Percentiles rank a stretch among this genome's conserved stretches.
phyloP scores from a whole-genome alignment of 2,888 invertebrate genomes.

The Lordiphosa andalusiaca region DNA sequence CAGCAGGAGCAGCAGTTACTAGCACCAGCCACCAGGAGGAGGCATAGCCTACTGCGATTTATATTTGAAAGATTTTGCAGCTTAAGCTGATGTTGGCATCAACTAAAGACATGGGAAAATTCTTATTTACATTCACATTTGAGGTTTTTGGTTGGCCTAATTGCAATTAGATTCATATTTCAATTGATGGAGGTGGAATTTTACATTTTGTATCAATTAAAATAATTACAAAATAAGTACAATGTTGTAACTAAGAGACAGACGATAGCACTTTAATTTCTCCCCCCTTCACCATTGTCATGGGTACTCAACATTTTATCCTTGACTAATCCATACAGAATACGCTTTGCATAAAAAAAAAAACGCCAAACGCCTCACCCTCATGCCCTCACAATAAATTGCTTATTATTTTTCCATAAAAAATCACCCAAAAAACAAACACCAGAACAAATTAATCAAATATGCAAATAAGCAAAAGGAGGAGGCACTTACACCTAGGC shows the following conservation, averaged over 20 bases:
- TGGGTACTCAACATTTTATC: constrained; percentile 4
- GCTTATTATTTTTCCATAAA: constrained; percentile 71
- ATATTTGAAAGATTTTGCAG: constrained; percentile 21
- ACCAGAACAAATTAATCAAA: constrained; percentile 69
- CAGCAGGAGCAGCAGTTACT: constrained; percentile 6
- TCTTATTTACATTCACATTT: constrained; percentile 39
- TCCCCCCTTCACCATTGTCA: not conserved
- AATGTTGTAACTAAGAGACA: no score
- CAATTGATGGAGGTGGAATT: no score
- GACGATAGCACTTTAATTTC: no score
- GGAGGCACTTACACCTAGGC: constrained; percentile 18
- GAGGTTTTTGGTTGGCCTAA: constrained; percentile 26
- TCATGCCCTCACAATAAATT: constrained; percentile 41
- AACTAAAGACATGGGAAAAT: constrained; percentile 19
- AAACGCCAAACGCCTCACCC: constrained; percentile 9
- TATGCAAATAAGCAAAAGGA: constrained; percentile 65
- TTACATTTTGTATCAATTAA: no score
- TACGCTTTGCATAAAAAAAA: constrained; percentile 6
- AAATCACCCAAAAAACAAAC: constrained; percentile 65
- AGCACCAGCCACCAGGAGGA: constrained; percentile 2
- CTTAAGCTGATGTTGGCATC: constrained; percentile 18
- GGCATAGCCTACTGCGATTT: constrained; percentile 17
- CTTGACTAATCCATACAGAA: not conserved
- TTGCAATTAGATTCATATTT: no score
- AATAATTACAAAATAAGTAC: no score